Evolutionary conservation across 2,113 vertebrate genomes (phyloP), one percentile per base, ranked within the genome.

Genomic region (Marmota flaviventris): DNA sequence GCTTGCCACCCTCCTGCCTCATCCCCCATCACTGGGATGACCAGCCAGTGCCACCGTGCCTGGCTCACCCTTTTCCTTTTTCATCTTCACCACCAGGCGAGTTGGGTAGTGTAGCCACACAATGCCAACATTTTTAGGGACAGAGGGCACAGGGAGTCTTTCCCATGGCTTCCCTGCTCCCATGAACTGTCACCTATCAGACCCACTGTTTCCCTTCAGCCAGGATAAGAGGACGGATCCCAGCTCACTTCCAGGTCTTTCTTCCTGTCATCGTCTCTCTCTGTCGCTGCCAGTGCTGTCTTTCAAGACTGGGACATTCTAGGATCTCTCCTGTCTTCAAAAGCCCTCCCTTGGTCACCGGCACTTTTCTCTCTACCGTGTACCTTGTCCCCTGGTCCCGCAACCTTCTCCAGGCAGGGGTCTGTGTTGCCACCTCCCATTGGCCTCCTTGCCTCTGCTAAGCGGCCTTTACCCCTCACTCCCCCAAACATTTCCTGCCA

Each of bases 221-320:
- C 4, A 0, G 42, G 24, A 63, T 94, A 37, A n/a, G 65, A 76
- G 69, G 18, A 87, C 34, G 25, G 65, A 91, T 70, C 42, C 63
- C 70, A 48, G 51, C 61, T 84, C 78, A 83, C 51, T 48, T 67
- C 53, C 17, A 88, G 73, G 67, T 34, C 53, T 48, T 86, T 58
- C 34, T n/a, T 81, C 51, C 69, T 82, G 83, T 85, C 61, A 77
- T 45, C 13, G 7, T 82, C 58, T 84, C 56, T 22, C 72, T 84
- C 63, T 17, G 58, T 92, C 48, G 89, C 87, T 84, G 45, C 39
- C 37, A 39, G 32, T 39, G 17, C 20, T 67, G 4, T 76, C 63
- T 84, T 92, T 93, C 24, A 73, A 77, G 32, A 76, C 5, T 5
- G 86, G 85, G 81, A 85, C 89, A 86, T 89, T 94, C 89, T 45